Conservation (phyloP, 1,140 invertebrate genomes). For the Eumaeus atala region DNA sequence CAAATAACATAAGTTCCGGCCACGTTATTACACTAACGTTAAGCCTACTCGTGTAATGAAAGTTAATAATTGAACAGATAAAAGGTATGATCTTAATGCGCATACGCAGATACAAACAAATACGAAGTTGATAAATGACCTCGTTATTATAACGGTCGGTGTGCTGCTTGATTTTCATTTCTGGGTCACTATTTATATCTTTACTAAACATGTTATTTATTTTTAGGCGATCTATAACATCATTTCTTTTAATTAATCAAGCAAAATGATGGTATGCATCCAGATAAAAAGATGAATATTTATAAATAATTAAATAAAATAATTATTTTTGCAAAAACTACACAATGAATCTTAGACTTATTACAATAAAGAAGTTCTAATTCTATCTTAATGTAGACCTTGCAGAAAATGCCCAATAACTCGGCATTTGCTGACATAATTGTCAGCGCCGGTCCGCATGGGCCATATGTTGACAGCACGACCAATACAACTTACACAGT, state of each 20-base stretch:
- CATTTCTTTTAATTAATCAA: slow-evolving; percentile 6
- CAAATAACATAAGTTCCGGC: not conserved
- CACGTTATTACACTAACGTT: slow-evolving; percentile 1
- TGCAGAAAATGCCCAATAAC: too few species aligned
- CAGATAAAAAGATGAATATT: too few species aligned
- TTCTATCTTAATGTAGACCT: too few species aligned
- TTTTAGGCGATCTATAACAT: slow-evolving; percentile 34
- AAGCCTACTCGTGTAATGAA: slow-evolving; percentile 16
- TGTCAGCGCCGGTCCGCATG: too few species aligned
- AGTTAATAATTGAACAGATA: slow-evolving; percentile 30
- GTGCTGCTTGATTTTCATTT: slow-evolving; percentile 65
- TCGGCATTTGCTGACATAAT: too few species aligned
- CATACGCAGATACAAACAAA: slow-evolving; percentile 58
- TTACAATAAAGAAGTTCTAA: too few species aligned
- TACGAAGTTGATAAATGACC: slow-evolving; percentile 68
- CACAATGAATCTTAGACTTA: too few species aligned
- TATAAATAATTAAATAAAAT: too few species aligned
- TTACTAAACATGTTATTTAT: slow-evolving; percentile 53
- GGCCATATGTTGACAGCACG: too few species aligned
- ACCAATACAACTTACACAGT: too few species aligned
- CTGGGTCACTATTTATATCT: slow-evolving; percentile 58
- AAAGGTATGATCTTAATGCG: slow-evolving; percentile 45
- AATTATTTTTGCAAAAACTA: too few species aligned
- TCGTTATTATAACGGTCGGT: slow-evolving; percentile 69
- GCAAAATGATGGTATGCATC: not conserved